Percentiles rank a stretch among this genome's conserved stretches.
These are phyloP conservation scores for Alitta virens DNA, from an alignment of 2,888 invertebrate genomes.

Conservation along the genomic window DNA sequence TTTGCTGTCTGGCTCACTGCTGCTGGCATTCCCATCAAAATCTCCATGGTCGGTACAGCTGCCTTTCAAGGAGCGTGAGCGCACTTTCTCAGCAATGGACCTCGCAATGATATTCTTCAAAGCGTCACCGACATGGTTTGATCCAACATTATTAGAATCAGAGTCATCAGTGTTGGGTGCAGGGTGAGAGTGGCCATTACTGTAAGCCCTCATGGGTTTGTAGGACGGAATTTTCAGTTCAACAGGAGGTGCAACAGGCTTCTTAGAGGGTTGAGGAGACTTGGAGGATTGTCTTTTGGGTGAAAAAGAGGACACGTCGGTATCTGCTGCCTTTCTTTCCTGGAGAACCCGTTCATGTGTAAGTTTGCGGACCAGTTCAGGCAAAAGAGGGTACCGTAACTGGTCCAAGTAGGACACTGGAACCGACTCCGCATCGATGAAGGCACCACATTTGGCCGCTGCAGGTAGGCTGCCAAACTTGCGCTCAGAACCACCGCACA, in stretches of 20 bases:
- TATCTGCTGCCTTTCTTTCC: conserved; percentile 38
- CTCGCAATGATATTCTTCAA: conserved; percentile 88
- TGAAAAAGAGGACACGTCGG: not conserved
- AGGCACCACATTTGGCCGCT: conserved; percentile 1
- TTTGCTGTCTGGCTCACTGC: not conserved
- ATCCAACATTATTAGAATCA: not conserved
- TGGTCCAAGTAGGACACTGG: conserved; percentile 38
- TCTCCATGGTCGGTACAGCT: not conserved
- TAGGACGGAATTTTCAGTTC: conserved; percentile 87
- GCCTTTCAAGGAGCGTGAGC: conserved; percentile 15
- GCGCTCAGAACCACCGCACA: conserved; percentile 24
- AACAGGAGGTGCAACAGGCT: conserved; percentile 3
- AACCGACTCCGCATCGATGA: conserved; percentile 33
- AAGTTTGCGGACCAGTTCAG: conserved; percentile 53
- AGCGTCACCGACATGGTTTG: conserved; percentile 58
- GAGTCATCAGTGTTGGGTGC: not conserved
- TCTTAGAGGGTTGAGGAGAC: not conserved
- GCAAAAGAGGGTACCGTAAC: conserved; percentile 49
- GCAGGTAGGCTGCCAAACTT: conserved; percentile 26
- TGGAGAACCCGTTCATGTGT: conserved; percentile 49
- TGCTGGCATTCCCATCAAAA: not conserved
- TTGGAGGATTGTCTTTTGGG: not conserved
- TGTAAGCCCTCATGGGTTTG: conserved; percentile 62
- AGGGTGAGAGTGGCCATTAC: not conserved
- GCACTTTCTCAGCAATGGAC: conserved; percentile 78